Percentiles rank a stretch among this genome's conserved stretches.
These are phyloP conservation scores for Pogoniulus pusillus DNA, from an alignment of 2,797 vertebrate species.

Conservation along the genomic window DNA sequence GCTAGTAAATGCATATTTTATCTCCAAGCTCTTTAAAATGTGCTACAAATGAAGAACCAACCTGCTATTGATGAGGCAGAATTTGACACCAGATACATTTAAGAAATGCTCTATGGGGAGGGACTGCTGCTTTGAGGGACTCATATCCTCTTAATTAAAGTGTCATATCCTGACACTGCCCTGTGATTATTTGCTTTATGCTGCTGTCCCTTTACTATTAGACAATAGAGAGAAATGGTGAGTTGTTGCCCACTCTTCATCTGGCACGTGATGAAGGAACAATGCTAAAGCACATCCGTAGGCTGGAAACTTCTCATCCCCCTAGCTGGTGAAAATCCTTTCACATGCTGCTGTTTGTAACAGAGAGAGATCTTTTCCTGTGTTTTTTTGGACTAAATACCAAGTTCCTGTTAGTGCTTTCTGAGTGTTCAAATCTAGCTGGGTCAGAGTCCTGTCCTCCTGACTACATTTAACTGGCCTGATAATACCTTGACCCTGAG, in stretches of 20 bases:
- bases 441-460: background rate
- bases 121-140: background rate
- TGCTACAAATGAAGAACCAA: background rate
- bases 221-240: background rate
- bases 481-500: background rate
- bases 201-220: background rate
- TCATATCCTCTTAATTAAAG: background rate
- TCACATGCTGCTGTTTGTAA: accelerated
- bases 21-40: background rate
- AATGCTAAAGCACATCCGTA: background rate
- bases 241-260: background rate
- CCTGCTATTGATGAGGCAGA: background rate
- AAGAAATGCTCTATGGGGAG: background rate
- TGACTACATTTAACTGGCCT: background rate
- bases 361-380: background rate
- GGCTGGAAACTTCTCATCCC: background rate
- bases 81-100: background rate
- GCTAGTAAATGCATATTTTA: background rate
- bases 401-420: background rate
- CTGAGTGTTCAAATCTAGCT: background rate
- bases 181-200: background rate
- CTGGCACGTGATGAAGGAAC: background rate
- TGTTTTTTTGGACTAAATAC: background rate
- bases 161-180: background rate
- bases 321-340: background rate